Base-by-base conservation (phyloP, 2,888 invertebrate genomes). In the Xestia ashworthii region DNA sequence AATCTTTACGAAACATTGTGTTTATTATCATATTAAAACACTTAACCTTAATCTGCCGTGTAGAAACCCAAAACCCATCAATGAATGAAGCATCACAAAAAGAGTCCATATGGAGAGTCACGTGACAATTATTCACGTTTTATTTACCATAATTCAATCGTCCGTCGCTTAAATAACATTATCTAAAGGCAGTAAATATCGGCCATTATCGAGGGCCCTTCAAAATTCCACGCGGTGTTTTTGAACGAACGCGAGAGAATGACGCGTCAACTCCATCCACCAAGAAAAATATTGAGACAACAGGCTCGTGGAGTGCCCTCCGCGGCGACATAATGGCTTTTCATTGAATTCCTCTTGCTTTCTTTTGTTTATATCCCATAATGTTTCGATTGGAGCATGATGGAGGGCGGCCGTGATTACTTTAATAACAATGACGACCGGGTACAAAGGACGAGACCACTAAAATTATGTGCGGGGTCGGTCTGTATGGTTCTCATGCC, bases 201-300 rank as follows among this genome's bases (percentile, higher is more conserved):
- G 93, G 90, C 95, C 95, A 96, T 95, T 96, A 96, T 95, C 94
- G 93, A 95, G 93, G 87, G 91, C 95, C 94, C 96, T 95, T 95
- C 94, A 95, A 94, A 96, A 96, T 95, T 94, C 95, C 95, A 93
- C 88, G 94, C 96, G 95, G 96, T 90, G 93, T 95, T 94, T 95
- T 95, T 95, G 94, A 95, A 93, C 93, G 91, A 86, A 90, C 92
- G 91, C 92, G 92, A 92, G 93, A 92, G 95, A 95, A 95, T 96
- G 96, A 96, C 96, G 93, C 94, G 95, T 95, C 95, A 95, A 94
- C 95, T 95, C 93, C 91, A 93, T 92, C 94, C 93, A 93, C 93
- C 86, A 96, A 96, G 96, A 96, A 96, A 96, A 96, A 96, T 96
- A 96, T 96, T 96, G 96, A 96, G 96, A 96, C 96, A 96, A 95